A percentile compares a stretch with the other conserved stretches of the same genome.
These are phyloP conservation scores for Narcine bancroftii DNA, from an alignment of 2,113 vertebrate genomes.

Conservation along the genomic window DNA sequence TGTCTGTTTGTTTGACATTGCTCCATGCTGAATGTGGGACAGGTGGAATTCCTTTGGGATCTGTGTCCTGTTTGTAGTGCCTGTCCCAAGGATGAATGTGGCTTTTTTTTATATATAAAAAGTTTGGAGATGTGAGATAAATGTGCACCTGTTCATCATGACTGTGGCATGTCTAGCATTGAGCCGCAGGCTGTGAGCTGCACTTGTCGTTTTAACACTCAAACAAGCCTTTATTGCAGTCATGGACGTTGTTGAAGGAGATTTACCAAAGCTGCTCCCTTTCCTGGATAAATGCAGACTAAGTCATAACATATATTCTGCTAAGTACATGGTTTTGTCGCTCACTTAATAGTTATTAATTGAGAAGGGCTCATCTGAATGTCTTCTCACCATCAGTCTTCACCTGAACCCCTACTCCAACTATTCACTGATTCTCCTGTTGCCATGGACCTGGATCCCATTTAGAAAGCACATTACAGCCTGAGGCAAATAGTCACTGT, in stretches of 20 bases:
- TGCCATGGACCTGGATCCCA: slow-evolving; percentile 44
- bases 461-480: slow-evolving; percentile 54
- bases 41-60: not conserved
- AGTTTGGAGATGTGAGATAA: not conserved
- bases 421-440: not conserved
- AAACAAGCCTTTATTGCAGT: not conserved
- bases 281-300: not conserved
- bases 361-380: not conserved
- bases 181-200: not conserved
- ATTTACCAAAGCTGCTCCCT: not conserved
- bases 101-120: not conserved
- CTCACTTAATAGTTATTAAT: not conserved
- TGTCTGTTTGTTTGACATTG: slow-evolving; percentile 16
- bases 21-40: slow-evolving; percentile 14
- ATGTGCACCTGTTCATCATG: slow-evolving; percentile 6
- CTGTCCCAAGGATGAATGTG: not conserved
- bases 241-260: not conserved
- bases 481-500: slow-evolving; percentile 46
- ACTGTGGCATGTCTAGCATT: not conserved
- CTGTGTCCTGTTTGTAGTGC: not conserved
- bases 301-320: not conserved
- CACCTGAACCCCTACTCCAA: slow-evolving; percentile 40
- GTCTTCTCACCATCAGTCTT: slow-evolving; percentile 46
- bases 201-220: not conserved
- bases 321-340: not conserved